Conservation (phyloP, 2,888 invertebrate species). For the Metacarcinus magister region DNA sequence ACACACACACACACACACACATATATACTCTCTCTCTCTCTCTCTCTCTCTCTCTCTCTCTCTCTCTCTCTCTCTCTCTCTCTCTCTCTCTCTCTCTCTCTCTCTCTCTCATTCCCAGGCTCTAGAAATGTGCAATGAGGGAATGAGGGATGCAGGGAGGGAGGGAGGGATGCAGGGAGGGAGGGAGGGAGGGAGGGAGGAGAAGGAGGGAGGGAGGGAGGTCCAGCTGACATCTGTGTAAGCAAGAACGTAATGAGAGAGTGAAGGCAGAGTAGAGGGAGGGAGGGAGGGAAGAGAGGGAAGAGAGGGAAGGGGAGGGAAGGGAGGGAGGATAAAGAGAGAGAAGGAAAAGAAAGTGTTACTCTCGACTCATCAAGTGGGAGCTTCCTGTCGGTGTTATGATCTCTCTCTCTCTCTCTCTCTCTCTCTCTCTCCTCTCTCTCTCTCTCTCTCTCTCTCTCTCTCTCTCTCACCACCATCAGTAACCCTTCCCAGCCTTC, state of each 20-base stretch:
- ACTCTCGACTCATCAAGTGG: not conserved
- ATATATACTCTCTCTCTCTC: too few species aligned
- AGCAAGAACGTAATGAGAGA: not conserved
- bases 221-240: constrained; percentile 31
- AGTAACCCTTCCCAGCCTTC: constrained; percentile 9
- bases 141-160: not conserved
- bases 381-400: constrained; percentile 17
- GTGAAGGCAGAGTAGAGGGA: not conserved
- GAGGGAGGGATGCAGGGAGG: not conserved
- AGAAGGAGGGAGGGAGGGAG: not conserved
- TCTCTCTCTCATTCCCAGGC: not conserved
- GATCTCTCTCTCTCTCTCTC: not conserved
- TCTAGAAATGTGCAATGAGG: not conserved
- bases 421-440: not conserved
- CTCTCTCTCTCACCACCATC: not conserved
- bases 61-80: not conserved
- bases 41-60: not conserved
- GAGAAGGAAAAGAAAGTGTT: not conserved
- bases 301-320: not conserved
- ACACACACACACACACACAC: too few species aligned
- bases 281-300: not conserved
- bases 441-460: constrained; percentile 55
- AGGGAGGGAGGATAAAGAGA: not conserved
- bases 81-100: not conserved
- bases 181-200: not conserved